Percentiles rank a stretch among this genome's conserved stretches.
phyloP scores from a whole-genome alignment of 1,140 invertebrate species.

The Phocides pigmalion region DNA sequence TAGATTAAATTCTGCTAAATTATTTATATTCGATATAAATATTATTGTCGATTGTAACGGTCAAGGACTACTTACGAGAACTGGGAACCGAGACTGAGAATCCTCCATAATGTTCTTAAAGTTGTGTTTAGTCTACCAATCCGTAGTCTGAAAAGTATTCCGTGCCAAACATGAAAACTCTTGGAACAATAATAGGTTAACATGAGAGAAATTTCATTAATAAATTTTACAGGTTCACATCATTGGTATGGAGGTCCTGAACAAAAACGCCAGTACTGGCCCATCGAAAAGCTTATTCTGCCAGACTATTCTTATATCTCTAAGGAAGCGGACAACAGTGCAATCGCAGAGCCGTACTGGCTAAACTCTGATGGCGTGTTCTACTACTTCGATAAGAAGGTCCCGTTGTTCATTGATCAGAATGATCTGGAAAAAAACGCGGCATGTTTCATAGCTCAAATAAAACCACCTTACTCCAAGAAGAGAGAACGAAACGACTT shows the following conservation, averaged over 20 bases:
- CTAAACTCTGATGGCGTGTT: slow-evolving; percentile 88
- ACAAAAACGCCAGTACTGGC: slow-evolving; percentile 86
- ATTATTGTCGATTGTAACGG: too few relatives aligned
- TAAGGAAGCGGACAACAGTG: slow-evolving; percentile 86
- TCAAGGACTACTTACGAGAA: too few relatives aligned
- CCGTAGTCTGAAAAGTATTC: too few relatives aligned
- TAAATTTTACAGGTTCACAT: slow-evolving; percentile 38
- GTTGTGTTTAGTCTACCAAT: too few relatives aligned
- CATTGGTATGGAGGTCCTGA: slow-evolving; percentile 87
- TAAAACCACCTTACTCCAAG: slow-evolving; percentile 82
- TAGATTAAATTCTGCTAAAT: too few relatives aligned
- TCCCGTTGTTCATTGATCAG: slow-evolving; percentile 89
- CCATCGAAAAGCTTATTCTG: slow-evolving; percentile 86
- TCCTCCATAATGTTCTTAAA: too few relatives aligned
- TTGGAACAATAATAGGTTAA: too few relatives aligned
- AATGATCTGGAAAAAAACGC: slow-evolving; percentile 84
- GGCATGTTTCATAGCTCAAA: slow-evolving; percentile 86
- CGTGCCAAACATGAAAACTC: too few relatives aligned
- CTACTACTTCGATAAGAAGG: slow-evolving; percentile 85
- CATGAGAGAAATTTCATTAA: not conserved
- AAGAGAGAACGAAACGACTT: slow-evolving; percentile 76
- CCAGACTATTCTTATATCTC: slow-evolving; percentile 86
- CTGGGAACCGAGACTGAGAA: too few relatives aligned
- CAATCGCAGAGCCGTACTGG: slow-evolving; percentile 91
- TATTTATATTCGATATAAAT: too few relatives aligned